phyloP scores from a whole-genome alignment of 2,888 invertebrate species.

The Ischnura elegans region DNA sequence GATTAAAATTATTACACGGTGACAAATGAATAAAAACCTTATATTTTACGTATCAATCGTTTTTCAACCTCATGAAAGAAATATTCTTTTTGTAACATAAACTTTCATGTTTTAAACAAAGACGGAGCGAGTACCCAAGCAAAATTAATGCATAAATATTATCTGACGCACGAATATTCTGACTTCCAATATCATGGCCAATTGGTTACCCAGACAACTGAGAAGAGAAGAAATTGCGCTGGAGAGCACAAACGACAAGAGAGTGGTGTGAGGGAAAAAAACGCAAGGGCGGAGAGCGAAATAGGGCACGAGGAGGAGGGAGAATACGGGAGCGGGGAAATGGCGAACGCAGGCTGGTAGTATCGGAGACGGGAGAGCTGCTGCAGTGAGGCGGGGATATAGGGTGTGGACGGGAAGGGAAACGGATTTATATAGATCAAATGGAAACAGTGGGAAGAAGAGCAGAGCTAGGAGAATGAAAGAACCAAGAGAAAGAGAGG shows the following conservation, averaged over 20 bases:
- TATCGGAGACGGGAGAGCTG: neutral
- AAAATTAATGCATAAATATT: no score
- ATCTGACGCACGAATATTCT: neutral
- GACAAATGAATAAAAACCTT: no score
- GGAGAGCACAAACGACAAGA: neutral
- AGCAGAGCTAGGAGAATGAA: neutral
- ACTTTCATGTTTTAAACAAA: no score
- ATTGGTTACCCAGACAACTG: neutral
- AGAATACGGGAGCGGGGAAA: neutral
- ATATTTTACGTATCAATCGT: no score
- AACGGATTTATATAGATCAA: conserved; percentile 34
- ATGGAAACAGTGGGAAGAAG: neutral
- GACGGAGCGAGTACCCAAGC: no score
- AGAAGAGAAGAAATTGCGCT: neutral
- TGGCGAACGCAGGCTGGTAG: neutral
- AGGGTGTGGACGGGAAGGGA: conserved; percentile 1
- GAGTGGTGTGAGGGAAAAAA: neutral
- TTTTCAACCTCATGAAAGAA: no score
- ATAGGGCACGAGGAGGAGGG: neutral
- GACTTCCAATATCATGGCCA: neutral
- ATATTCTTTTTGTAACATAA: no score
- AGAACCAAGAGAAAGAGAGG: neutral
- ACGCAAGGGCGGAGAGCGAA: neutral
- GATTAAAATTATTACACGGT: no score
- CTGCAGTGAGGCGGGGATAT: conserved; percentile 22